phyloP scores from a whole-genome alignment of 2,113 vertebrate species.

The Stegostoma tigrinum region DNA sequence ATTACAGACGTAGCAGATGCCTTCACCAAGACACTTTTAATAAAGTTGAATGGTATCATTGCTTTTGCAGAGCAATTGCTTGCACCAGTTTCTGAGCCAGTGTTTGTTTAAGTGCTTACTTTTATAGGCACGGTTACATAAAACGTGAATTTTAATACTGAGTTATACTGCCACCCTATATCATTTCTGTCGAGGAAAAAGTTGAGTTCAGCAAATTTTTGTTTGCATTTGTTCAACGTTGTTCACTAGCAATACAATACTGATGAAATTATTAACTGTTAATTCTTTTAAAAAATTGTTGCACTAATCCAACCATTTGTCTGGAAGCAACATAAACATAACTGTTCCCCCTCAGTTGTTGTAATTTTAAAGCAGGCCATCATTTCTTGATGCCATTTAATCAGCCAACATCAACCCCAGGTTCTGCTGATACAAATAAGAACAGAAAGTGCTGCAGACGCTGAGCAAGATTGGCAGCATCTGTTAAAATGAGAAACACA shows the following conservation, averaged over 20 bases:
- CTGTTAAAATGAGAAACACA: no score
- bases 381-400: constrained; percentile 12
- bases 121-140: neutral
- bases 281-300: neutral
- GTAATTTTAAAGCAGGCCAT: neutral
- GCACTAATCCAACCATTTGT: neutral
- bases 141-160: neutral
- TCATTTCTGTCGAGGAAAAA: neutral
- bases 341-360: neutral
- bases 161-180: neutral
- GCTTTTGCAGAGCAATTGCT: neutral
- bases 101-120: neutral
- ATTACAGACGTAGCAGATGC: neutral
- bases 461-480: no score
- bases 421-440: neutral
- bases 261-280: neutral
- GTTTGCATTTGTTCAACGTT: neutral
- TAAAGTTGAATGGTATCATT: neutral
- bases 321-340: neutral
- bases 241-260: neutral
- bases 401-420: neutral
- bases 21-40: neutral
- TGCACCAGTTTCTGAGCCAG: neutral
- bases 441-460: no score
- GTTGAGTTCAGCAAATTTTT: neutral